Percentiles rank a stretch among this genome's conserved stretches.
These are phyloP conservation scores for Whitmania pigra DNA, from an alignment of 1,140 invertebrate genomes.

Conservation along the genomic window DNA sequence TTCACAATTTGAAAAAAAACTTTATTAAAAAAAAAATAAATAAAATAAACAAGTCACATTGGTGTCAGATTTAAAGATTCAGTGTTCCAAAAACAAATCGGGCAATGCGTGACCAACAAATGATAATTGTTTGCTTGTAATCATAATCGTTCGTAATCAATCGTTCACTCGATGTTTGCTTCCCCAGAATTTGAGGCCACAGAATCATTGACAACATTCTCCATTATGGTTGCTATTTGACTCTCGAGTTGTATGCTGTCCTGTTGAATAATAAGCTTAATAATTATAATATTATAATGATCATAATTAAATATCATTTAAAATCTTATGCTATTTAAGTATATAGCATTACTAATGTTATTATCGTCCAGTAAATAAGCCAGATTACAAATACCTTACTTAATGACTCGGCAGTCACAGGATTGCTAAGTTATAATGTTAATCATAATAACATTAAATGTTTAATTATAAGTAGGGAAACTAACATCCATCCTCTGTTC, in stretches of 20 bases:
- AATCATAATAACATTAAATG: background rate
- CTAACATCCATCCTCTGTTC: slow-evolving; percentile 10
- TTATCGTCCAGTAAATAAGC: too few species aligned
- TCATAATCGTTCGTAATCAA: too few species aligned
- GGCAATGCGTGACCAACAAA: background rate
- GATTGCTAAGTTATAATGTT: background rate
- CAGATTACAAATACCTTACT: too few species aligned
- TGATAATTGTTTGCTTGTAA: too few species aligned
- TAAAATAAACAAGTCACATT: background rate
- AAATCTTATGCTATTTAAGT: too few species aligned
- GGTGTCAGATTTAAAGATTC: background rate
- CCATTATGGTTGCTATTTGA: slow-evolving; percentile 5
- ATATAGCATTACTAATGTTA: too few species aligned
- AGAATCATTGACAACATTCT: background rate
- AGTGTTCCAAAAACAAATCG: background rate
- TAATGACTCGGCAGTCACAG: too few species aligned
- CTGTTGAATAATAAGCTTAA: background rate
- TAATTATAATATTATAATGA: too few species aligned
- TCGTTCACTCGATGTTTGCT: background rate
- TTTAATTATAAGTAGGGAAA: background rate
- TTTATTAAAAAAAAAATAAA: background rate
- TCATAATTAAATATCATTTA: too few species aligned
- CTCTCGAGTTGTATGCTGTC: slow-evolving; percentile 5
- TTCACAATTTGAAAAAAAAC: too few species aligned
- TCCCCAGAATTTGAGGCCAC: background rate